Conservation (phyloP, 2,888 invertebrate species). For the Sclerodermus sp. region DNA sequence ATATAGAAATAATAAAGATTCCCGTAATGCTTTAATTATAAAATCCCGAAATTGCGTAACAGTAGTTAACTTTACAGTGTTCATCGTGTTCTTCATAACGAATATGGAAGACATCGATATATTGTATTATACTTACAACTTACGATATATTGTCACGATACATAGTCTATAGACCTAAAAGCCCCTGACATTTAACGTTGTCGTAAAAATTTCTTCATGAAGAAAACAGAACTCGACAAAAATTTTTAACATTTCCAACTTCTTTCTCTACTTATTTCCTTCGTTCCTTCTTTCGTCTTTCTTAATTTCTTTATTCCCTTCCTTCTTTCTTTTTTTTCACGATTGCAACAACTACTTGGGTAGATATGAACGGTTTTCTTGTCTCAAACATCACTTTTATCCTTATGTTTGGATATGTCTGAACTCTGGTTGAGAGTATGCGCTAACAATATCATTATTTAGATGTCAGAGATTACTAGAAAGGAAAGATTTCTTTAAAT, state of each 20-base stretch:
- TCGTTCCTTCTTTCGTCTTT: too few relatives aligned
- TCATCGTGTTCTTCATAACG: constrained; percentile 24
- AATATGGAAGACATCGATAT: constrained; percentile 45
- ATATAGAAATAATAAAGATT: constrained; percentile 33
- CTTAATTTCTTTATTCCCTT: too few relatives aligned
- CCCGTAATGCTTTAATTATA: constrained; percentile 42
- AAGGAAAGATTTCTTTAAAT: not conserved
- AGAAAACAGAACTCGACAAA: not conserved
- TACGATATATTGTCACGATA: constrained; percentile 26
- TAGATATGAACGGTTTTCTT: not conserved
- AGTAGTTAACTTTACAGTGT: constrained; percentile 43
- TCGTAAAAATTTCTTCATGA: constrained; percentile 1
- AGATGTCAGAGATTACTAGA: not conserved
- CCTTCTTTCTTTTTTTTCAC: too few relatives aligned
- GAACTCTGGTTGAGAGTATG: constrained; percentile 21
- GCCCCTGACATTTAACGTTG: not conserved
- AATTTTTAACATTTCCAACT: not conserved
- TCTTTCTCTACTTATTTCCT: too few relatives aligned
- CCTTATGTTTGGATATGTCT: constrained; percentile 24
- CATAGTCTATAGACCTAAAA: not conserved
- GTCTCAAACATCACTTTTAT: constrained; percentile 8
- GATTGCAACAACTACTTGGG: too few relatives aligned
- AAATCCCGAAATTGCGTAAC: constrained; percentile 51
- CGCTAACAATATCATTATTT: too few relatives aligned
- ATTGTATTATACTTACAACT: constrained; percentile 23